Base-by-base conservation (phyloP, 2,888 invertebrate genomes). In the Bembecia ichneumoniformis region DNA sequence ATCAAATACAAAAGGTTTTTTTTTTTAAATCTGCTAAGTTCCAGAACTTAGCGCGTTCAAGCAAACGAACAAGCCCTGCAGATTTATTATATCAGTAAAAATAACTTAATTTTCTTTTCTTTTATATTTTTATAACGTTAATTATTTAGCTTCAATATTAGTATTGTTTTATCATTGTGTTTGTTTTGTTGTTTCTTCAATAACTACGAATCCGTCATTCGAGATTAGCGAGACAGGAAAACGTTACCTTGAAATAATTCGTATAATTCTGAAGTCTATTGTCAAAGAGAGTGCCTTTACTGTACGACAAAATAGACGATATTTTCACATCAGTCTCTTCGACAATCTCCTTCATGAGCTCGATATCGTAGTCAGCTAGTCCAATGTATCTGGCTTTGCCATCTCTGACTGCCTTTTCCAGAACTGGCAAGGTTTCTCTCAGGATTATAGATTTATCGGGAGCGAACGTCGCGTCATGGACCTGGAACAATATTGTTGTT, bases 401-500 rank as follows among this genome's bases (percentile, higher is more conserved):
- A 44, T 91, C 89, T 28, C 90, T 88, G 2, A 94, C 92, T 7
- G 94, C 89, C 61, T 90, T 90, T 58, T 93, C 91, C 10, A 98
- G 74, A 1, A 93, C 90, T 3, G 97, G 97, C 40, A 98, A 74
- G 0, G 97, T 96, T 79, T 98, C 96, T 48, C 94, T 92, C 0
- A 97, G 60, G 3, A 98, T 88, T 9, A 93, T 79, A 43, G 95
- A 91, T 15, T 92, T 74, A 54, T 90, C 91, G 4, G 93, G 90
- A 0, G 95, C 94, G 71, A 96, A 98, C 64, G 97, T 97, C 49
- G 95, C 84, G 66, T 98, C 98, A 66, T 98, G 98, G n/a, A 97
- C 90, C 96, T 97, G 68, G 20, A 64, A 70, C 54, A 40, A 40
- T 28, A 2, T 28, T 20, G 7, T 20, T 5, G 0, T 5, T 20